A percentile compares a stretch with the other conserved stretches of the same genome.
phyloP scores from a whole-genome alignment of 2,797 vertebrate genomes.

The Tiaroga cobitis region DNA sequence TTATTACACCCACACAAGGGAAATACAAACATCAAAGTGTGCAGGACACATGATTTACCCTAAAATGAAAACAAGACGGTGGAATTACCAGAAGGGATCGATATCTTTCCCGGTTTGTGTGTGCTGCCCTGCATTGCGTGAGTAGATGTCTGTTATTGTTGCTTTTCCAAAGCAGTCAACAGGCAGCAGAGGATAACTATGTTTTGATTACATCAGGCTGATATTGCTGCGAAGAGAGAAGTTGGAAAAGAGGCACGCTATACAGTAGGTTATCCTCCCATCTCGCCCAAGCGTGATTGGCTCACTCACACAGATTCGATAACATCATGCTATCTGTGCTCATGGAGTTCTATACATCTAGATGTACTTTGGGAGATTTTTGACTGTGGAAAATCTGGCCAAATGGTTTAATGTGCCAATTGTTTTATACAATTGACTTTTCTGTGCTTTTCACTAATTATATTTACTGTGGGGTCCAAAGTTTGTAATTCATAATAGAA shows the following conservation, averaged over 20 bases:
- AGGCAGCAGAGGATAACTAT: constrained; percentile 73
- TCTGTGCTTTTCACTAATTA: not conserved
- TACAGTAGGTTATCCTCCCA: constrained; percentile 68
- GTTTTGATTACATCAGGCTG: constrained; percentile 75
- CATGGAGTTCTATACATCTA: constrained; percentile 8
- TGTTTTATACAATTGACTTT: not conserved
- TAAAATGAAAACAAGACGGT: not conserved
- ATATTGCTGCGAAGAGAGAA: constrained; percentile 71
- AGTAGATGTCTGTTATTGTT: constrained; percentile 73
- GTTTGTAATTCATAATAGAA: not conserved
- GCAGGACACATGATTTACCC: constrained; percentile 9
- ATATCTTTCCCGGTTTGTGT: constrained; percentile 54
- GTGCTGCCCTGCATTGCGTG: constrained; percentile 58
- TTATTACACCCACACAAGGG: constrained; percentile 2
- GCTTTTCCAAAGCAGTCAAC: constrained; percentile 72
- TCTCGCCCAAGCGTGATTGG: constrained; percentile 65
- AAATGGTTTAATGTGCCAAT: not conserved
- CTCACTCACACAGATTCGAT: constrained; percentile 57
- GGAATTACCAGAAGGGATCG: constrained; percentile 15
- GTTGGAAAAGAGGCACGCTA: constrained; percentile 68
- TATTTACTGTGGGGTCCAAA: constrained; percentile 1
- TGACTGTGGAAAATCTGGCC: not conserved
- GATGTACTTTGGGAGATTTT: constrained; percentile 14
- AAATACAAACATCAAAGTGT: not conserved
- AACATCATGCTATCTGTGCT: constrained; percentile 32